Base-by-base conservation (phyloP, 2,888 invertebrate genomes). In the Mythimna ferrago region DNA sequence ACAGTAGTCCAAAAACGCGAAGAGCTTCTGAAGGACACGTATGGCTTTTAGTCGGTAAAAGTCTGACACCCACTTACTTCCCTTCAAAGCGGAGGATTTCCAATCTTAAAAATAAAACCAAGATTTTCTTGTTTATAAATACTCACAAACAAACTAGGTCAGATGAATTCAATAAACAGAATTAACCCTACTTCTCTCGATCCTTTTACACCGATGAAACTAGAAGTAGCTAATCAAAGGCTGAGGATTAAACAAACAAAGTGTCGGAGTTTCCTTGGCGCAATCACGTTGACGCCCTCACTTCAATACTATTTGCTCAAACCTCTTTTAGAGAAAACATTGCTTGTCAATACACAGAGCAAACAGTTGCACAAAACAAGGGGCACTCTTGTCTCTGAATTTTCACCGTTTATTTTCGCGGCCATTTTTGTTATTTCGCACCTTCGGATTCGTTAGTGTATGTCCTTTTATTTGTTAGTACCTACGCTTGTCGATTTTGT, bases 321-420 rank as follows among this genome's bases (percentile, higher is more conserved):
- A 90, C 92, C 92, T 92, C 92, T 93, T 93, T 92, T 91, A 91
- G 90, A 89, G 90, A 89, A 92, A 93, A 93, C 92, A 94, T 93
- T 92, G 93, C 92, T 92, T 94, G 94, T 94, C 94, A 94, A 95
- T 93, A 95, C 88, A 91, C 89, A 90, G 87, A 87, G 90, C 87
- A 94, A 94, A 94, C 91, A 93, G 82, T 87, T 84, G 87, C 88
- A 89, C 89, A 87, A 89, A 92, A 92, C 91, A 92, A 91, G 86
- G 85, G 89, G 85, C 86, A 84, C 80, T 67, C 70, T 62, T 74
- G 82, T 84, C 84, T 77, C 66, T 73, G 88, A 88, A 90, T 89
- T 88, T 87, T 88, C 73, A 79, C 87, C 88, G 88, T 91, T 90
- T 90, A 89, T 87, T 88, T 92, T 78, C 66, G 57, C 70, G 64